phyloP scores from a whole-genome alignment of 2,797 vertebrate genomes.

The Lemur catta region DNA sequence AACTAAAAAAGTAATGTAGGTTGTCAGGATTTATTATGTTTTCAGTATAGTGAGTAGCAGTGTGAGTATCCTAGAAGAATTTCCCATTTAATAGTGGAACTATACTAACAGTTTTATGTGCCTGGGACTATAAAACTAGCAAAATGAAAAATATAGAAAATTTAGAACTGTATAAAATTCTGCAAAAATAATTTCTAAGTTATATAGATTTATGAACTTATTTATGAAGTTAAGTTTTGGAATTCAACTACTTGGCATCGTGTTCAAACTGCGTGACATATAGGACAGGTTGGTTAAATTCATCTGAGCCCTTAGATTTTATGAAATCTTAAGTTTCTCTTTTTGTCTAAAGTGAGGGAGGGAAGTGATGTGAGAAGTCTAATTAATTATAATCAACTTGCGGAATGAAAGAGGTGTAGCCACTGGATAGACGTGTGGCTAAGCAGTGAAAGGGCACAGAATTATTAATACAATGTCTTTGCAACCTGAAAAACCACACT shows the following conservation, averaged over 20 bases:
- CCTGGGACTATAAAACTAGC: neutral
- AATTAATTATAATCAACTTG: neutral
- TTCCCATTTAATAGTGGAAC: neutral
- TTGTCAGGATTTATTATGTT: neutral
- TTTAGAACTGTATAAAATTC: neutral
- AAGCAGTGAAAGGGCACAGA: neutral
- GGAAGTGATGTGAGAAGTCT: neutral
- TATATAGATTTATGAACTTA: neutral
- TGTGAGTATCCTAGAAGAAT: neutral
- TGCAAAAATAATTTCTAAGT: neutral
- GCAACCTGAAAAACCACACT: neutral
- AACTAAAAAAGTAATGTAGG: neutral
- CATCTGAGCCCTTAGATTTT: neutral
- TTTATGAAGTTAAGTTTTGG: neutral
- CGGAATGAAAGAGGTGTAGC: neutral
- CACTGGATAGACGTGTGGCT: neutral
- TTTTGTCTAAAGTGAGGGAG: neutral
- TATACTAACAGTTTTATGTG: neutral
- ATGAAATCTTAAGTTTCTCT: neutral
- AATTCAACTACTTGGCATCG: neutral
- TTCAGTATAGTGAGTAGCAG: neutral
- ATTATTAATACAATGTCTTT: neutral
- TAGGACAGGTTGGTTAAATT: neutral
- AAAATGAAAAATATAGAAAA: conserved; percentile 21
- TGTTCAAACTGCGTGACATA: neutral